Evolutionary conservation across 2,113 vertebrate genomes (phyloP).

Genomic region (Pycnonotus jocosus): DNA sequence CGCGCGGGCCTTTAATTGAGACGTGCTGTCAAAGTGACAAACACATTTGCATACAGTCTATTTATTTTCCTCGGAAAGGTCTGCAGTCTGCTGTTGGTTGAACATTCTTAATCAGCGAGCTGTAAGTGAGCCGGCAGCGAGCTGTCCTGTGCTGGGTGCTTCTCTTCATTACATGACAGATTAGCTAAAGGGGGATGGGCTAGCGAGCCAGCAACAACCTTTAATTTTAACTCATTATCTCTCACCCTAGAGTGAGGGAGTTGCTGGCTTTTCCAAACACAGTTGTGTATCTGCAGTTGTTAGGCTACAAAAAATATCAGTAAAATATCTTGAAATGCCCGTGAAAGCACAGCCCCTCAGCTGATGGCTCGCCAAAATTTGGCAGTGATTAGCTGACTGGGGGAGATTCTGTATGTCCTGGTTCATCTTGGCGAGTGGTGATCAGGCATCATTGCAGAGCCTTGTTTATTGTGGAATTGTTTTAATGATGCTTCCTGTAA

Average conservation of each 20-base stretch:
- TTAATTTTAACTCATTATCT: conserved; percentile 77
- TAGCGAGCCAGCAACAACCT: conserved; percentile 57
- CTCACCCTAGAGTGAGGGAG: conserved; percentile 19
- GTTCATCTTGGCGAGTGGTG: neutral
- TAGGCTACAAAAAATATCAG: neutral
- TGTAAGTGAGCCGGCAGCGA: conserved; percentile 79
- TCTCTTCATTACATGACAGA: conserved; percentile 83
- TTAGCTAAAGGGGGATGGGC: conserved; percentile 74
- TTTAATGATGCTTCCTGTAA: neutral
- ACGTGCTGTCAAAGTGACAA: conserved; percentile 97
- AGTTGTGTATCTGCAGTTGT: neutral
- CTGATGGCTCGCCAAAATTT: neutral
- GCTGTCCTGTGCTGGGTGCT: conserved; percentile 74
- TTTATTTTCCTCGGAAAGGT: conserved; percentile 83
- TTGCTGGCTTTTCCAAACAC: conserved; percentile 13
- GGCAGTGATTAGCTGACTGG: neutral
- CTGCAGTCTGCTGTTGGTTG: conserved; percentile 81
- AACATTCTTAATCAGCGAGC: conserved; percentile 91
- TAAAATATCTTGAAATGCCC: neutral
- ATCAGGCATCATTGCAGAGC: neutral
- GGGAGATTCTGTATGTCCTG: neutral
- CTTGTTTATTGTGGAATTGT: neutral
- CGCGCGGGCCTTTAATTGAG: conserved; percentile 90
- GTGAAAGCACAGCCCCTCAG: neutral
- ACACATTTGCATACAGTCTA: conserved; percentile 95